Percentiles rank a stretch among this genome's conserved stretches.
Conservation (phyloP, 2,113 vertebrate genomes). For the Gopherus flavomarginatus region DNA sequence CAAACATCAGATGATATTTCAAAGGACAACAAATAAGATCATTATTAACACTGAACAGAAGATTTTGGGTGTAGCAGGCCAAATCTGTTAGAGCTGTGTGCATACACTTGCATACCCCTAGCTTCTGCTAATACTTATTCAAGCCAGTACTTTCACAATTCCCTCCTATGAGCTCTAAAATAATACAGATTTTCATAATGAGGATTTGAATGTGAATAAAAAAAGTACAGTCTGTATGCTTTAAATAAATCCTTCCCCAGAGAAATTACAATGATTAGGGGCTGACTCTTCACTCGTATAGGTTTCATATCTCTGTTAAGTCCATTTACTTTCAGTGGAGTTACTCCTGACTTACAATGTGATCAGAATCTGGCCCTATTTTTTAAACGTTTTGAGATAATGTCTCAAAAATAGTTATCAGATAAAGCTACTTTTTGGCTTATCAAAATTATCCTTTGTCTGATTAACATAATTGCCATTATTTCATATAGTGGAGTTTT, state of each 20-base stretch:
- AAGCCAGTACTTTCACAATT: neutral
- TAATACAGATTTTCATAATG: neutral
- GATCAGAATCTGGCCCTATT: neutral
- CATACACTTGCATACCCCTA: accelerated
- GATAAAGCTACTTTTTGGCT: neutral
- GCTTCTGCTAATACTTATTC: neutral
- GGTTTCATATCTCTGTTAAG: neutral
- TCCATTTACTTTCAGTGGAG: neutral
- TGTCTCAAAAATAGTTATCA: neutral
- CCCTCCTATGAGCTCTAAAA: neutral
- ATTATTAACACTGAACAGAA: neutral
- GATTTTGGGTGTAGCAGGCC: neutral
- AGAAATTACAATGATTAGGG: neutral
- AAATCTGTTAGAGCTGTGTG: neutral
- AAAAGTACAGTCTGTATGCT: neutral
- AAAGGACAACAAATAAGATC: neutral
- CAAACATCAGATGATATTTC: neutral
- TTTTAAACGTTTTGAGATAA: neutral
- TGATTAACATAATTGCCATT: neutral
- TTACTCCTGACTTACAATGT: neutral
- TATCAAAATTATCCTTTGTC: neutral
- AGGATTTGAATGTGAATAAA: neutral
- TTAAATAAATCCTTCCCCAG: neutral
- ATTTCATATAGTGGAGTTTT: neutral
- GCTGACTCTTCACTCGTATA: neutral